Percentiles rank a stretch among this genome's conserved stretches.
Evolutionary conservation across 2,888 invertebrate species (phyloP).

Genomic region (Cerceris rybyensis): DNA sequence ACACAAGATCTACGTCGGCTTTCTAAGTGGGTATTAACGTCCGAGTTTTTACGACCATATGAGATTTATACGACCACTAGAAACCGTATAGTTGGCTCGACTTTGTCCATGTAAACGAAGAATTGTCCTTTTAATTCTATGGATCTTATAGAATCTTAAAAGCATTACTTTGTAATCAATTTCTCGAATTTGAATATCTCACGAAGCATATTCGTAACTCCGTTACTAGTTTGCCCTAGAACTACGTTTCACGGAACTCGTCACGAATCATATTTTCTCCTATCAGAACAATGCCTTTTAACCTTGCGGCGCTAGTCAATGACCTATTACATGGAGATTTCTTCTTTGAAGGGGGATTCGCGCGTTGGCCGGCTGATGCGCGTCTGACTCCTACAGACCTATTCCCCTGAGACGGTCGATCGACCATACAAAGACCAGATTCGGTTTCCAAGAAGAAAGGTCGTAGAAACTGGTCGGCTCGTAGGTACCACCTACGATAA

Average conservation of each 20-base stretch:
- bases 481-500: constrained; percentile 51
- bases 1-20: not conserved
- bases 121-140: no score
- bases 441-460: constrained; percentile 52
- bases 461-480: constrained; percentile 19
- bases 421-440: constrained; percentile 23
- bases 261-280: constrained; percentile 1
- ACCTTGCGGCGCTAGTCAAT: constrained; percentile 44
- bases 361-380: not conserved
- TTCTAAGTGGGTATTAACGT: no score
- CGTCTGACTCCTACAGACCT: constrained; percentile 17
- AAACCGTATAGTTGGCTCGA: no score
- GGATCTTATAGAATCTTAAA: no score
- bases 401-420: constrained; percentile 15
- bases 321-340: constrained; percentile 32
- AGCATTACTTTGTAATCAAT: no score
- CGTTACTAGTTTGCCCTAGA: no score
- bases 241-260: not conserved
- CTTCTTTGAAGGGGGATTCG: constrained; percentile 7
- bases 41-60: no score
- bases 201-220: no score
- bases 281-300: constrained; percentile 31
- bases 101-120: no score
- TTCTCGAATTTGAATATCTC: no score
- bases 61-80: no score